Evolutionary conservation across 2,797 vertebrate species (phyloP).

Genomic region (Eulemur coronatus): DNA sequence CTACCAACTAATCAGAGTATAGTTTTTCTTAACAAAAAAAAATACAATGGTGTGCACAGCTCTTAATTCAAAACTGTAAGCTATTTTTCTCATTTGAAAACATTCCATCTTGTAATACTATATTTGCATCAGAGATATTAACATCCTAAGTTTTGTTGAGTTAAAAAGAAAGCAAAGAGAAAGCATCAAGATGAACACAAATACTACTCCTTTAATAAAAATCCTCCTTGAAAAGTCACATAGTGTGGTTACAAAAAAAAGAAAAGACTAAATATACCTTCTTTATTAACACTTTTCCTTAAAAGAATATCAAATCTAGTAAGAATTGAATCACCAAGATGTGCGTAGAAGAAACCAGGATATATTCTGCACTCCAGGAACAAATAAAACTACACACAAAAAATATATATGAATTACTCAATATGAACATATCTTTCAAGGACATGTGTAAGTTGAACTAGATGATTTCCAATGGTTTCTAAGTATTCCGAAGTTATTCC

Average conservation of each 20-base stretch:
- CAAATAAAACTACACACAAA: neutral
- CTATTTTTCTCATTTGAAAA: neutral
- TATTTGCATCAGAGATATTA: neutral
- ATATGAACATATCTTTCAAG: neutral
- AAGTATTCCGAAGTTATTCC: neutral
- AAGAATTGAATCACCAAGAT: neutral
- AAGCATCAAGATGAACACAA: neutral
- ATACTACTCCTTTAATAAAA: neutral
- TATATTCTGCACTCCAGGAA: neutral
- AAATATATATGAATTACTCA: neutral
- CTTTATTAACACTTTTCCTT: neutral
- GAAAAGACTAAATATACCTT: neutral
- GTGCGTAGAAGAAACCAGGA: neutral
- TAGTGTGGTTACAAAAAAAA: neutral
- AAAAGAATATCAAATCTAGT: neutral
- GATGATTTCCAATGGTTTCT: neutral
- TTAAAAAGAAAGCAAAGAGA: conserved; percentile 18
- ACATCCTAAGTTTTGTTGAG: neutral
- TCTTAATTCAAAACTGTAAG: neutral
- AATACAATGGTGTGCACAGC: neutral
- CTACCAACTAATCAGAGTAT: neutral
- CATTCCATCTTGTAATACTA: neutral
- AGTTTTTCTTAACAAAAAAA: conserved; percentile 18
- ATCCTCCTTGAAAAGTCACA: neutral
- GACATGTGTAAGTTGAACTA: neutral